Evolutionary conservation across 2,888 invertebrate species (phyloP), one percentile per base, ranked within the genome.

Genomic region (Laspeyria flexula): DNA sequence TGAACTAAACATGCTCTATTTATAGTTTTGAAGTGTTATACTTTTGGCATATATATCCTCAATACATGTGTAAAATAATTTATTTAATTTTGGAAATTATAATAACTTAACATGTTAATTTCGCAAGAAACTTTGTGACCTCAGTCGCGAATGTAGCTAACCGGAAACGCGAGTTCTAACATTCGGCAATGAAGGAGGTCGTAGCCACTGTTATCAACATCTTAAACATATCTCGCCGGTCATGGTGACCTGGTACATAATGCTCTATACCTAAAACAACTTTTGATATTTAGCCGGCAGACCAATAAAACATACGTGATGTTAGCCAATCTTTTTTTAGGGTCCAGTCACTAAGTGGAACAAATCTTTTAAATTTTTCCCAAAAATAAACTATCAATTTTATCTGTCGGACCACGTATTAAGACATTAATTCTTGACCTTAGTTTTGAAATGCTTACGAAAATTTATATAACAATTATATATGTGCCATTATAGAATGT

Each of bases 111-210:
- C n/a, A 58, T 42, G 49, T 44, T 68, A 55, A 65, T 66, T 72
- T 60, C 61, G 68, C 60, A 47, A 53, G 60, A 47, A 37, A 21
- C 38, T 42, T 38, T 40, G 13, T 64, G 73, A 67, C 67, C 65
- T 73, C 64, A 67, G 65, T 64, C 50, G 71, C 74, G 71, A 75
- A 70, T 74, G 79, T 76, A 72, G 72, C 73, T 75, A 84, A 79
- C 81, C 88, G 88, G 89, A 88, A 88, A 84, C 82, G 70, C 58
- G 67, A 63, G 69, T 52, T 55, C 54, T 47, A 58, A 53, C 77
- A 73, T 81, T 83, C 83, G 86, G 86, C 86, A 85, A 85, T 85
- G 85, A 83, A 81, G 69, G 75, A 76, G 85, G 83, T 85, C 82
- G 74, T 80, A 85, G 79, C 75, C 80, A 78, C 78, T 68, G 60